Evolutionary conservation across 1,140 invertebrate genomes (phyloP).

Genomic region (Diabrotica undecimpunctata): DNA sequence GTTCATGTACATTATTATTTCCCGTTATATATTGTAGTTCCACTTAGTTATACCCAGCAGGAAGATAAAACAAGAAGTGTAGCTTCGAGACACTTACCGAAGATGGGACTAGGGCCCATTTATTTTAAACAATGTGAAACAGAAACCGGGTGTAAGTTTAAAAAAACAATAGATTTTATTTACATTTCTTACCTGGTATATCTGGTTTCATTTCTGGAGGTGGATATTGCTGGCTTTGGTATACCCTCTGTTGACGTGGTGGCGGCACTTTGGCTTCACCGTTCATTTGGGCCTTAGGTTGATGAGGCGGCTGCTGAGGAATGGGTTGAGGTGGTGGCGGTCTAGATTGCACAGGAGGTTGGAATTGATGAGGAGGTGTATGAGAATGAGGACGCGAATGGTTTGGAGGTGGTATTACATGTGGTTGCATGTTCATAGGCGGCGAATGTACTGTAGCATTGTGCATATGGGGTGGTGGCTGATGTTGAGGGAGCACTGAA

Average conservation of each 20-base stretch:
- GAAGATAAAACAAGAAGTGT: too few relatives aligned
- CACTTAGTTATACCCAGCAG: too few relatives aligned
- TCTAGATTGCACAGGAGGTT: slow-evolving; percentile 31
- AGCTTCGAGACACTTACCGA: too few relatives aligned
- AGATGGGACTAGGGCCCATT: too few relatives aligned
- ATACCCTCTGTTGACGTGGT: slow-evolving; percentile 30
- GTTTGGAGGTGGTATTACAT: slow-evolving; percentile 21
- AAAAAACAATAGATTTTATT: too few relatives aligned
- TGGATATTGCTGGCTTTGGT: slow-evolving; percentile 41
- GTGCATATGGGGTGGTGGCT: slow-evolving; percentile 23
- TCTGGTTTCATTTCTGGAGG: slow-evolving; percentile 3
- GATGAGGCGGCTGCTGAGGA: slow-evolving; percentile 22
- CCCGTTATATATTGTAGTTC: too few relatives aligned
- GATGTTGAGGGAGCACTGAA: slow-evolving; percentile 19
- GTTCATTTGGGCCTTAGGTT: slow-evolving; percentile 36
- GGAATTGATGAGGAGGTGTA: slow-evolving; percentile 41
- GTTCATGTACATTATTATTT: too few relatives aligned
- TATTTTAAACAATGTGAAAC: too few relatives aligned
- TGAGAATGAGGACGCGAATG: slow-evolving; percentile 35
- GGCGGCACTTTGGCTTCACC: slow-evolving; percentile 36
- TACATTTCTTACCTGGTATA: neutral
- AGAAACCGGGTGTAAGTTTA: too few relatives aligned
- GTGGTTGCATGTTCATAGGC: slow-evolving; percentile 18
- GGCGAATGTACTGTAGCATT: slow-evolving; percentile 12
- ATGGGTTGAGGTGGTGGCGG: neutral